Evolutionary conservation across 2,888 invertebrate genomes (phyloP).

Genomic region (Thumatha senex): DNA sequence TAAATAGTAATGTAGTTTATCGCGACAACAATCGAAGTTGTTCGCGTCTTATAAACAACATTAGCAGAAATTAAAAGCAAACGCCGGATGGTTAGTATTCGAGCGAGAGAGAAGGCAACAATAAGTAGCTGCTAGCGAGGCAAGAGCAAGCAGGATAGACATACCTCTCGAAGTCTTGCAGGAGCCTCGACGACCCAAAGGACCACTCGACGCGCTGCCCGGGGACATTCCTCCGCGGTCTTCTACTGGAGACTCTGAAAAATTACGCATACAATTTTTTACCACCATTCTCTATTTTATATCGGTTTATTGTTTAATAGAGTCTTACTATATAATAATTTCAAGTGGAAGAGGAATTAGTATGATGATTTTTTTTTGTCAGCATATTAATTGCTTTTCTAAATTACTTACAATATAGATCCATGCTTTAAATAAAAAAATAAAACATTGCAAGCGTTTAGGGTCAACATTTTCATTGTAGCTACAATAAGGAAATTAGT

Average conservation of each 20-base stretch:
- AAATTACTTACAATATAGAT: too few relatives aligned
- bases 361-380: too few relatives aligned
- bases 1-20: slow-evolving; percentile 15
- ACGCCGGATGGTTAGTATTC: slow-evolving; percentile 43
- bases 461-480: not conserved
- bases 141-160: slow-evolving; percentile 42
- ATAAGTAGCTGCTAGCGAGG: slow-evolving; percentile 17
- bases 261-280: not conserved
- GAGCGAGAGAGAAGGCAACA: slow-evolving; percentile 35
- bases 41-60: slow-evolving; percentile 25
- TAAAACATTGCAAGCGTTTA: slow-evolving; percentile 1
- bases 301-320: not conserved
- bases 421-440: slow-evolving; percentile 2
- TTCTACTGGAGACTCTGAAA: slow-evolving; percentile 87
- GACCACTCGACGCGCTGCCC: slow-evolving; percentile 85
- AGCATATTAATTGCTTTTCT: too few relatives aligned
- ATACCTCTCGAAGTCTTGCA: slow-evolving; percentile 95
- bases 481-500: not conserved
- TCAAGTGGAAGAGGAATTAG: too few relatives aligned
- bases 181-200: slow-evolving; percentile 91
- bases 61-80: slow-evolving; percentile 40
- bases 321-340: not conserved
- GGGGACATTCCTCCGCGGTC: slow-evolving; percentile 90
- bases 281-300: not conserved
- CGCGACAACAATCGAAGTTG: slow-evolving; percentile 6